Percentiles rank a stretch among this genome's conserved stretches.
Conservation (phyloP, 2,113 vertebrate genomes). For the Eubucco bourcierii region DNA sequence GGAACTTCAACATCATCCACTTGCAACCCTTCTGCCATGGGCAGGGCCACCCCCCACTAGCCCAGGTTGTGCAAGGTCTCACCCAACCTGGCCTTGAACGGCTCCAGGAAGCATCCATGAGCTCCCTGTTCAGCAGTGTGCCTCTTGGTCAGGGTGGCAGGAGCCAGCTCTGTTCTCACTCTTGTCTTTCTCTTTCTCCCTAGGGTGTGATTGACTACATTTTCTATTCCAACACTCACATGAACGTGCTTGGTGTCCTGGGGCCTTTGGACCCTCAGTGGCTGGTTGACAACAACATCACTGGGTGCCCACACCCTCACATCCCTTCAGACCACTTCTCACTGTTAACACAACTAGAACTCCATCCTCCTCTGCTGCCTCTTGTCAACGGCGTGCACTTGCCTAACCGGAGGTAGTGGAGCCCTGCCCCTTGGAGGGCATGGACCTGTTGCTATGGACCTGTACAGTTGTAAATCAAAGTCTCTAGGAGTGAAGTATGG, state of each 20-base stretch:
- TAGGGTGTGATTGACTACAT: slow-evolving; percentile 99
- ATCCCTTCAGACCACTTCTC: slow-evolving; percentile 99
- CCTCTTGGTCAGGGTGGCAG: neutral
- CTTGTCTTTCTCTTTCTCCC: slow-evolving; percentile 21
- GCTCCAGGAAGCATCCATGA: too few species aligned
- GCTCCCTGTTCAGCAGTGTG: neutral
- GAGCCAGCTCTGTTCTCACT: neutral
- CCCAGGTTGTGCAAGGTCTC: too few species aligned
- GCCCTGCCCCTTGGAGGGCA: slow-evolving; percentile 62
- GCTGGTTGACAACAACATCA: slow-evolving; percentile 97
- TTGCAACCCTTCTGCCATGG: too few species aligned
- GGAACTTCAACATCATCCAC: too few species aligned
- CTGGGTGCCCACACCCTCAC: slow-evolving; percentile 98
- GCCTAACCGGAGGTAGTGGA: slow-evolving; percentile 91
- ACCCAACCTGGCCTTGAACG: too few species aligned
- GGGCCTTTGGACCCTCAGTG: slow-evolving; percentile 97
- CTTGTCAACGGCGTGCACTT: slow-evolving; percentile 93
- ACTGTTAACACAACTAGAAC: slow-evolving; percentile 97
- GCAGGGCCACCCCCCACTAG: too few species aligned
- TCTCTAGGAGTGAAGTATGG: slow-evolving; percentile 90
- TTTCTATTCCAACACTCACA: slow-evolving; percentile 98
- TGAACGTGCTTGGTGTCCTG: slow-evolving; percentile 93
- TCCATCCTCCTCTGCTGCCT: slow-evolving; percentile 83
- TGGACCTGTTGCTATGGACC: slow-evolving; percentile 72
- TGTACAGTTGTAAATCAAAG: slow-evolving; percentile 84